Evolutionary conservation across 2,113 vertebrate genomes (phyloP).

Genomic region (Sturnira hondurensis): DNA sequence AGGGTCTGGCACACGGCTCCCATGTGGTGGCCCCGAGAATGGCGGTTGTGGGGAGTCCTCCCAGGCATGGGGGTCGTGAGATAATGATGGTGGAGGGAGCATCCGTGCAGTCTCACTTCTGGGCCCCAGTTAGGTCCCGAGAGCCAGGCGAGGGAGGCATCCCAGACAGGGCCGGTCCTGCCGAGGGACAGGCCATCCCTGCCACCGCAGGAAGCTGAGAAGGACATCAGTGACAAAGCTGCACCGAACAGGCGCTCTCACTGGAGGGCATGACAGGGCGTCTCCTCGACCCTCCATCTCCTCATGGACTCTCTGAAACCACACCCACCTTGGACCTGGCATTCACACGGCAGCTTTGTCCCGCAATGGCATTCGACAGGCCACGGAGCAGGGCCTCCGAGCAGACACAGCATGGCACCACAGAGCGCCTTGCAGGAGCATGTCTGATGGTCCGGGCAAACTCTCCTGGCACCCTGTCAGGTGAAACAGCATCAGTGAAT

Average conservation of each 20-base stretch:
- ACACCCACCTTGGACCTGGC: accelerated
- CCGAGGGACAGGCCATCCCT: accelerated
- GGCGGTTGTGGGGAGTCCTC: accelerated
- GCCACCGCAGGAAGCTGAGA: accelerated
- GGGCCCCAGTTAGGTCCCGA: accelerated
- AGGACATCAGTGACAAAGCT: accelerated
- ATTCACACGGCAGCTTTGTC: accelerated
- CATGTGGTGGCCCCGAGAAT: too few species aligned
- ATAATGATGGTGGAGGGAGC: accelerated
- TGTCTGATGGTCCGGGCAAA: accelerated
- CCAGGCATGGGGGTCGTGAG: accelerated
- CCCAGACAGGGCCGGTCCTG: accelerated
- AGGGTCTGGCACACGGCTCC: too few species aligned
- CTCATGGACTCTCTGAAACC: too few species aligned
- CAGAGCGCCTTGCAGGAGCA: accelerated
- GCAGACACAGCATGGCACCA: accelerated
- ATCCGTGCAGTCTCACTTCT: accelerated
- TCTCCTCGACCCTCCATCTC: neutral
- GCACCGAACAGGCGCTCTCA: neutral
- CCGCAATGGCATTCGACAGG: accelerated
- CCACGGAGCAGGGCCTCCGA: accelerated
- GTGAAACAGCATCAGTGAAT: accelerated
- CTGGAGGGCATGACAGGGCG: accelerated
- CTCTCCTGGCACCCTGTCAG: accelerated
- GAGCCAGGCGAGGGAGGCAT: accelerated